Conservation (phyloP, 2,797 vertebrate genomes). For the Malurus splendens region DNA sequence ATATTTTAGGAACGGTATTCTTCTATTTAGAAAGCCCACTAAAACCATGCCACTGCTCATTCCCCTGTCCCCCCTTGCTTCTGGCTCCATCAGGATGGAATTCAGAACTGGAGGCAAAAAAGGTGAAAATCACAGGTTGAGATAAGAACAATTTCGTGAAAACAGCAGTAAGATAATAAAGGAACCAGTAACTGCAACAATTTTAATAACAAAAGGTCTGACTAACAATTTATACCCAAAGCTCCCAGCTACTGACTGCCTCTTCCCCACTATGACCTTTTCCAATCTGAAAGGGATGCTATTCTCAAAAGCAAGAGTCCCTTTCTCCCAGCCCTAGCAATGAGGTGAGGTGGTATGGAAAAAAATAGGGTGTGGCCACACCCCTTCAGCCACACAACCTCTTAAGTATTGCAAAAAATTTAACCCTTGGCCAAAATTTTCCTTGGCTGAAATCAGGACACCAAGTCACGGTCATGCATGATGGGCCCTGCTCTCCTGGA, state of each 20-base stretch:
- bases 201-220: background rate
- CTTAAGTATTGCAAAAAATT: background rate
- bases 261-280: background rate
- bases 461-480: accelerated
- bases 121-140: background rate
- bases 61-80: background rate
- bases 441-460: background rate
- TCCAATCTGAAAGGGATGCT: background rate
- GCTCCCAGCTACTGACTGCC: background rate
- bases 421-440: background rate
- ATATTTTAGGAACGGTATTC: background rate
- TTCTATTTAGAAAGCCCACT: background rate
- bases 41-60: background rate
- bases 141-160: background rate
- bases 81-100: background rate
- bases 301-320: background rate
- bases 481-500: background rate
- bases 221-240: background rate
- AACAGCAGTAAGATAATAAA: background rate
- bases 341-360: background rate
- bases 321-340: background rate
- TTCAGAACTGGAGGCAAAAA: background rate
- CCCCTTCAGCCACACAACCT: background rate
- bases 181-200: background rate
- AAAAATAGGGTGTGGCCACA: background rate